These are phyloP conservation scores for Melanostigma gelatinosum DNA, from an alignment of 2,113 vertebrate genomes.

Conservation along the genomic window DNA sequence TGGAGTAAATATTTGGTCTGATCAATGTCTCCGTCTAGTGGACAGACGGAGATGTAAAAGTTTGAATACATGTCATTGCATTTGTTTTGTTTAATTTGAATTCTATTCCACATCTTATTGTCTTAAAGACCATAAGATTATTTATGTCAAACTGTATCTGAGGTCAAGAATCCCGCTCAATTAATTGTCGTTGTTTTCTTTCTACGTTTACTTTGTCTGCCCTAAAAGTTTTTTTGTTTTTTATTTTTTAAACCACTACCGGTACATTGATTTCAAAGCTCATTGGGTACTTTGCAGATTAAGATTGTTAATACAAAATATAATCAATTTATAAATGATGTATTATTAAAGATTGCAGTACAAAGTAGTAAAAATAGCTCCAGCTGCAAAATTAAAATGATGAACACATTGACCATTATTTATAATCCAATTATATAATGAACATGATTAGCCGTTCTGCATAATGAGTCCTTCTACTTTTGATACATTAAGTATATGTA, in stretches of 20 bases:
- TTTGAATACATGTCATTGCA: neutral
- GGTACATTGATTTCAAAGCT: neutral
- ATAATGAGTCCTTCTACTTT: neutral
- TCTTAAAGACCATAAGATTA: neutral
- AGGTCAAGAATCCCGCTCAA: neutral
- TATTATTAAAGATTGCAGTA: neutral
- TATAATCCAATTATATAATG: neutral
- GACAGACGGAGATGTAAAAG: constrained; percentile 1
- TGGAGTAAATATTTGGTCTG: neutral
- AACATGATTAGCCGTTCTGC: neutral
- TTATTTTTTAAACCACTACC: neutral
- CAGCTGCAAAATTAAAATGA: neutral
- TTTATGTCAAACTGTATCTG: neutral
- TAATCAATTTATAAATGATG: neutral
- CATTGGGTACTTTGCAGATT: neutral
- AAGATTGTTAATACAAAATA: neutral
- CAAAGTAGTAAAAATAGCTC: neutral
- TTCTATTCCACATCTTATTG: neutral
- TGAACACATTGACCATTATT: neutral
- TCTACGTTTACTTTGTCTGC: neutral
- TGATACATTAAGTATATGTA: neutral
- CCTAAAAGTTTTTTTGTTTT: neutral
- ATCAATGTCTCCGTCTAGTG: constrained; percentile 52
- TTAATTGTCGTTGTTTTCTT: neutral
- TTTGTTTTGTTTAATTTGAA: neutral